phyloP scores from a whole-genome alignment of 2,888 invertebrate genomes.

The Ochropacha duplaris region DNA sequence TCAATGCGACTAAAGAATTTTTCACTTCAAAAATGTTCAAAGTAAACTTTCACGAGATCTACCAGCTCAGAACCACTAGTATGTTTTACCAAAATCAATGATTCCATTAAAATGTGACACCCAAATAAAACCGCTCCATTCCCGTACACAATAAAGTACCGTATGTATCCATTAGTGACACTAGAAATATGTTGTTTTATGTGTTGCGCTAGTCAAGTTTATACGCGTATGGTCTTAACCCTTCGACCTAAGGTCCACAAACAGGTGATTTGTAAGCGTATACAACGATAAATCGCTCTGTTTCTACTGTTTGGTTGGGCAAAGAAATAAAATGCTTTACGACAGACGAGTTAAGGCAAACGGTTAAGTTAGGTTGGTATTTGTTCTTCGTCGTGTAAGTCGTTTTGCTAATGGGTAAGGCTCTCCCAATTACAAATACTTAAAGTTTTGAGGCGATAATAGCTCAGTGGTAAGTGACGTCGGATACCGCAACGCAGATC shows the following conservation, averaged over 20 bases:
- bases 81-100: too few species aligned
- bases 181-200: slow-evolving; percentile 33
- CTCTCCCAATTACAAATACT: too few species aligned
- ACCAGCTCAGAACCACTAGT: too few species aligned
- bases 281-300: slow-evolving; percentile 2
- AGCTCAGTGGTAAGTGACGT: too few species aligned
- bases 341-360: background rate
- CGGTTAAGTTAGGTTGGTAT: background rate
- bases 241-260: slow-evolving; percentile 20
- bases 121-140: background rate
- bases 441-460: too few species aligned
- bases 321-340: background rate
- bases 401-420: too few species aligned
- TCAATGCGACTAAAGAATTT: too few species aligned
- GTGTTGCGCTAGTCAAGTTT: slow-evolving; percentile 27
- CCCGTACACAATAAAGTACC: background rate
- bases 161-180: slow-evolving; percentile 16
- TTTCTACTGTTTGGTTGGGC: background rate
- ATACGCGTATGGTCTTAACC: slow-evolving; percentile 28
- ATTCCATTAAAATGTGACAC: too few species aligned
- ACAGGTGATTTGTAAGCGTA: slow-evolving; percentile 21
- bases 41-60: background rate
- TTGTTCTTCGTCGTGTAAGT: background rate
- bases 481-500: too few species aligned
- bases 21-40: too few species aligned